phyloP scores from a whole-genome alignment of 2,888 invertebrate species.

The Bhutanitis thaidina region DNA sequence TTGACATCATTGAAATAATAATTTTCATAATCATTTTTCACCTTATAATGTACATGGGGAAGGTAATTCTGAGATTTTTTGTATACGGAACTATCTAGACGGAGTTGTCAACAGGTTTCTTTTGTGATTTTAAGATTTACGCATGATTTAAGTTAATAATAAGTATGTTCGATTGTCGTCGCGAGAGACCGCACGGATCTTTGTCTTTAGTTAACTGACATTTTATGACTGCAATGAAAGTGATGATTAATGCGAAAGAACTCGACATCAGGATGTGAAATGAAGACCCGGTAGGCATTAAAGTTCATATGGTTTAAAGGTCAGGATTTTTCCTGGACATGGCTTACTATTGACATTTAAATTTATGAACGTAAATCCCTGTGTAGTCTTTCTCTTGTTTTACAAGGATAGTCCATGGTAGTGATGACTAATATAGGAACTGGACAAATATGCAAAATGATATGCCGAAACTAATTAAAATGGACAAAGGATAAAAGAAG shows the following conservation, averaged over 20 bases:
- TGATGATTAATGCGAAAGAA: conserved; percentile 15
- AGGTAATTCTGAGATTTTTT: conserved; percentile 1
- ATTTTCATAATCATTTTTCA: no score
- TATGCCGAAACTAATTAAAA: no score
- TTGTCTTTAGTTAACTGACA: conserved; percentile 15
- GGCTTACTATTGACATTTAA: conserved; percentile 4
- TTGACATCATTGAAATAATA: no score
- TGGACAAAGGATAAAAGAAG: no score
- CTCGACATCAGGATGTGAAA: conserved; percentile 6
- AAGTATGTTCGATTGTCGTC: not conserved
- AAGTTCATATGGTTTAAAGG: conserved; percentile 13
- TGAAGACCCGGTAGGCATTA: conserved; percentile 19
- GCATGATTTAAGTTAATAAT: conserved; percentile 6
- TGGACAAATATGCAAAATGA: no score
- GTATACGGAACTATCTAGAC: conserved; percentile 12
- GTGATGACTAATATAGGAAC: not conserved
- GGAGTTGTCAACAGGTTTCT: conserved; percentile 4
- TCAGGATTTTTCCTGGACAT: conserved; percentile 14
- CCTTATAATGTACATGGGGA: not conserved
- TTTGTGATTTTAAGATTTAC: conserved; percentile 14
- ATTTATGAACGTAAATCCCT: conserved; percentile 7
- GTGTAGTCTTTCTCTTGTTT: conserved; percentile 2
- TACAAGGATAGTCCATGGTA: not conserved
- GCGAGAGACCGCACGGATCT: conserved; percentile 2
- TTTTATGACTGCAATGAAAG: conserved; percentile 16